Base-by-base conservation (phyloP, 1,140 invertebrate species). In the Drosophila littoralis region DNA sequence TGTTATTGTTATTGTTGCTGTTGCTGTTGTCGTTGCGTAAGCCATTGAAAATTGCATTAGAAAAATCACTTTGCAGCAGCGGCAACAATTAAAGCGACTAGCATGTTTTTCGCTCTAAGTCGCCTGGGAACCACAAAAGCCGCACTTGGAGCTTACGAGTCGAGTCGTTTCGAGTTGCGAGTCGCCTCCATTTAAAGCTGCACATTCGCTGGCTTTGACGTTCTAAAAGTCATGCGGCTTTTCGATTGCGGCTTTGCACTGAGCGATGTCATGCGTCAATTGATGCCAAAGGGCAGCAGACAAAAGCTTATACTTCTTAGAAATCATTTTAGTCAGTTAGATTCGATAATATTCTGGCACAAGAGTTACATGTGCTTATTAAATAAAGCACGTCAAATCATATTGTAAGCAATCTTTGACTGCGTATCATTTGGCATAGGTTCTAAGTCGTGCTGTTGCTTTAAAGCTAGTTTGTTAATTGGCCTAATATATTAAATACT, bases 91-190 rank as follows among this genome's bases (percentile, higher is more conserved):
- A 86, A 86, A 86, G 82, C 83, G 79, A 72, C 76, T 86, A 79
- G 82, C 82, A 88, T 83, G 82, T 86, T 88, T 70, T 75, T 74
- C 75, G 79, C 83, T 79, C 45, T 67, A 83, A 88, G 83, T 73
- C 82, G 83, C 82, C 79, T 86, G 82, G 82, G 82, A 86, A 86
- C 82, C 82, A 83, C 82, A 88, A 88, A 88, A 88, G 76, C 81
- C 79, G 85, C 80, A 70, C 51, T 66, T 36, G 9, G 7, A 54
- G 51, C 51, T 75, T 61, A 66, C 79, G 52, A 61, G 36, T 50
- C 54, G 55, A 69, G 46, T 42, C 54, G 54, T 60, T 61, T 60
- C 66, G 32, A 64, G 59, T 64, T 66, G 65, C 22, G 71, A 40
- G 61, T 51, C 40, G 68, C 51, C 54, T 43, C 58, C 71, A 63